A percentile compares a stretch with the other conserved stretches of the same genome.
phyloP scores from a whole-genome alignment of 1,140 invertebrate species.

The Coptotermes formosanus region DNA sequence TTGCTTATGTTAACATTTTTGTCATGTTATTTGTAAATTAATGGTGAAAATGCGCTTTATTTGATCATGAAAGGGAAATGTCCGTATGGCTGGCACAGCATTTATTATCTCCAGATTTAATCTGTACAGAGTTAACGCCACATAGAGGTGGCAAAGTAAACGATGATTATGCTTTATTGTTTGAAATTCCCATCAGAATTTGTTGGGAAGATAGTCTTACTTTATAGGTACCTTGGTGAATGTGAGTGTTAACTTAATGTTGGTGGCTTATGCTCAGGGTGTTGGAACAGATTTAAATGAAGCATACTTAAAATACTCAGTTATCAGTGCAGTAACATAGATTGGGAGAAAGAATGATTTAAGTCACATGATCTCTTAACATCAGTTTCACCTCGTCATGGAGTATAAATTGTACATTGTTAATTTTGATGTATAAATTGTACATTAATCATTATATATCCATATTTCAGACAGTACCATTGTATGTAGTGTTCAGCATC shows the following conservation, averaged over 20 bases:
- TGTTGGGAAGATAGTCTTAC: no score
- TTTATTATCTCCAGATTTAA: no score
- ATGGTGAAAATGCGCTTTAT: no score
- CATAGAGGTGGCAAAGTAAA: no score
- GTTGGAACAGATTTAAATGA: background rate
- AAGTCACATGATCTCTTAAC: background rate
- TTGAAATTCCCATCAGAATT: no score
- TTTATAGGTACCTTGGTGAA: no score
- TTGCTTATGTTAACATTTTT: no score
- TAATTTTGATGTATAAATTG: conserved; percentile 5
- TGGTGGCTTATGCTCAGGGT: background rate
- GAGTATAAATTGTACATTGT: conserved; percentile 1
- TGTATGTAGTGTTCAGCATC: background rate
- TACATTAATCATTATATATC: background rate
- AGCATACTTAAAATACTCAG: background rate
- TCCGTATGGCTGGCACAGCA: no score
- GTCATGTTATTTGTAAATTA: no score
- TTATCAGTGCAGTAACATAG: background rate
- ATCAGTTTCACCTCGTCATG: background rate
- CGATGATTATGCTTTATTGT: no score
- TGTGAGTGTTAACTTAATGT: background rate
- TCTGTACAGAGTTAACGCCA: no score
- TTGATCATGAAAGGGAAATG: no score
- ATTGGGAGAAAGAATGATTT: background rate
- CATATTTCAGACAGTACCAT: background rate